Base-by-base conservation (phyloP, 1,140 invertebrate genomes). In the Drosophila tropicalis region DNA sequence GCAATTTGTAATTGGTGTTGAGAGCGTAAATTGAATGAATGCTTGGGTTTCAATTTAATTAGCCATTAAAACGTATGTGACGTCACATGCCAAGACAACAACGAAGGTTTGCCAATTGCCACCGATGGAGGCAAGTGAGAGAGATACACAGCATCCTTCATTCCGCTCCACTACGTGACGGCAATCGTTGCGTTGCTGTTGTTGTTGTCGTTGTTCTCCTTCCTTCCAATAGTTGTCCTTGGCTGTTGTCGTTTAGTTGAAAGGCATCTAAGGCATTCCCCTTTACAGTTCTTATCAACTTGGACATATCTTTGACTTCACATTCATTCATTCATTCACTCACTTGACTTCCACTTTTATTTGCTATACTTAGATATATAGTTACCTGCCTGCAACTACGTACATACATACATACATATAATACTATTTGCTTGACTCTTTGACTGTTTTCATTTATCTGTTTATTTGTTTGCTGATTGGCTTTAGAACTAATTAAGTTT, bases 1-100 rank as follows among this genome's bases (percentile, higher is more conserved):
- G 84, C 84, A 87, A 87, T 86, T 86, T 86, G 84, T 86, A 86
- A 87, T 86, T 86, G 83, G 44, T 86, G 84, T 87, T 84, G 34
- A 58, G 29, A 54, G 36, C 22, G 56, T 51, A 58, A 29, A 22
- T 57, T 63, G 29, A 22, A 19, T 40, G 62, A 19, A 57, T 69
- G 72, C 67, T 58, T 71, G 72, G 57, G 60, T 87, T 77, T 82
- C 83, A 89, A 87, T 87, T 87, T 87, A 87, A 87, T 87, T 87
- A 87, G 83, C 84, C 80, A 87, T 89, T 89, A 87, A 89, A 87
- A 77, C 81, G 72, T 79, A 64, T 85, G 82, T 78, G 71, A 85
- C 74, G 82, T 85, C 82, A 85, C 78, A 86, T 86, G 84, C 83
- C 83, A 87, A 78, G 68, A 54, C 67, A 60, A 60, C 55, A 72